Conservation (phyloP, 2,113 vertebrate species). For the Balaenoptera acutorostrata region DNA sequence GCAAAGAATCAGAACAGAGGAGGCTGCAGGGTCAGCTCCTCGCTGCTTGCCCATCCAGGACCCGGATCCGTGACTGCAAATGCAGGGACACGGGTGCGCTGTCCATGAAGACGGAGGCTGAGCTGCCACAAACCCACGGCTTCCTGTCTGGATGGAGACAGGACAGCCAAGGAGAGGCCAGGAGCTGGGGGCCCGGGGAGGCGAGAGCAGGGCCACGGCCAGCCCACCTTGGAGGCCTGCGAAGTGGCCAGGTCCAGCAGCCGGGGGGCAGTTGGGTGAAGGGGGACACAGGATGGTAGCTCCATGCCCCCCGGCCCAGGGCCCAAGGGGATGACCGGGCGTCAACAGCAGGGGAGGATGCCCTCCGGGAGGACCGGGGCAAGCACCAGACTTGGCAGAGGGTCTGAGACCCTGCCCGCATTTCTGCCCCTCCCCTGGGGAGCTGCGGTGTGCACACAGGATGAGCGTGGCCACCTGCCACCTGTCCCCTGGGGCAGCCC, state of each 20-base stretch:
- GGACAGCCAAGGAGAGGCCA: rapidly evolving
- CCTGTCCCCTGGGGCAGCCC: not conserved
- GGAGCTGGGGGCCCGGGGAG: rapidly evolving
- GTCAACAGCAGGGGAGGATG: not conserved
- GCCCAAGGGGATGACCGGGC: not conserved
- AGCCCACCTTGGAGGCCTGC: not conserved
- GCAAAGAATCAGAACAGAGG: too few species aligned
- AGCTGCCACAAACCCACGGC: rapidly evolving
- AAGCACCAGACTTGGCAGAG: not conserved
- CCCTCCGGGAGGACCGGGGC: too few species aligned
- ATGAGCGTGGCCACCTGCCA: rapidly evolving
- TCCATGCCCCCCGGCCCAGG: rapidly evolving
- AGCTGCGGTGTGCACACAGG: not conserved
- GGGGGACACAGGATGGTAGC: not conserved
- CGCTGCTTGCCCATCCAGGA: not conserved
- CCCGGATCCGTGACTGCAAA: rapidly evolving
- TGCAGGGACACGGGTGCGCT: not conserved
- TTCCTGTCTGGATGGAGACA: rapidly evolving
- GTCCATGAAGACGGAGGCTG: not conserved
- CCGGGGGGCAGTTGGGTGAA: not conserved
- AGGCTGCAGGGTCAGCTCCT: not conserved
- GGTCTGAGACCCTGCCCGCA: not conserved
- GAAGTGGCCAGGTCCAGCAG: not conserved
- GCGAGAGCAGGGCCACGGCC: too few species aligned
- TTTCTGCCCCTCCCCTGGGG: not conserved